A percentile compares a stretch with the other conserved stretches of the same genome.
These are phyloP conservation scores for Oophaga pumilio DNA, from an alignment of 2,113 vertebrate species.

Conservation along the genomic window DNA sequence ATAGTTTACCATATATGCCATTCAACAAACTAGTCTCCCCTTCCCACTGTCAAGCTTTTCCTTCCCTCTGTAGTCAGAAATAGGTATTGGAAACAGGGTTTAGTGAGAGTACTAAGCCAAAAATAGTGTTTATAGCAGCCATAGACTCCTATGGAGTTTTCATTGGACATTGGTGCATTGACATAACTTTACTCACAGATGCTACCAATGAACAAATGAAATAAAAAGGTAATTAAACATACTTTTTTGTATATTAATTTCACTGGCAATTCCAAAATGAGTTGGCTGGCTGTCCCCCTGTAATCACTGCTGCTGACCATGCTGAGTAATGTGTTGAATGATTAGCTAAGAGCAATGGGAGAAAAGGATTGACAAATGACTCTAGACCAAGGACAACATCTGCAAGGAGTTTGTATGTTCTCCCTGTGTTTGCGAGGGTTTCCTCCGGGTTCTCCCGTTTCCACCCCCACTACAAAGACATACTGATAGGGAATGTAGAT, in stretches of 20 bases:
- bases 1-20: not conserved
- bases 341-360: not conserved
- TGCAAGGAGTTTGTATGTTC: too few relatives aligned
- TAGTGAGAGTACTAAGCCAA: constrained; percentile 14
- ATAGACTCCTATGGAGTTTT: not conserved
- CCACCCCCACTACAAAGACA: too few relatives aligned
- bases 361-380: not conserved
- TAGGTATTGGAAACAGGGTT: not conserved
- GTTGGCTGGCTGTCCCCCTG: not conserved
- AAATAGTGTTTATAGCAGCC: not conserved
- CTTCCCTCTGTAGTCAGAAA: not conserved
- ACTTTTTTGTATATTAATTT: not conserved
- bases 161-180: not conserved
- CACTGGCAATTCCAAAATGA: not conserved
- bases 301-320: not conserved
- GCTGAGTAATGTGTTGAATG: not conserved
- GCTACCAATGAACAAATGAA: not conserved
- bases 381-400: too few relatives aligned
- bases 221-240: not conserved
- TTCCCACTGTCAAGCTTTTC: not conserved
- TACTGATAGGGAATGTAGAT: too few relatives aligned
- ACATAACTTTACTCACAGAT: not conserved
- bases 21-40: not conserved
- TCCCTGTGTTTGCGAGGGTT: too few relatives aligned
- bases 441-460: too few relatives aligned